phyloP scores from a whole-genome alignment of 2,797 vertebrate species.

The Chelonia mydas region DNA sequence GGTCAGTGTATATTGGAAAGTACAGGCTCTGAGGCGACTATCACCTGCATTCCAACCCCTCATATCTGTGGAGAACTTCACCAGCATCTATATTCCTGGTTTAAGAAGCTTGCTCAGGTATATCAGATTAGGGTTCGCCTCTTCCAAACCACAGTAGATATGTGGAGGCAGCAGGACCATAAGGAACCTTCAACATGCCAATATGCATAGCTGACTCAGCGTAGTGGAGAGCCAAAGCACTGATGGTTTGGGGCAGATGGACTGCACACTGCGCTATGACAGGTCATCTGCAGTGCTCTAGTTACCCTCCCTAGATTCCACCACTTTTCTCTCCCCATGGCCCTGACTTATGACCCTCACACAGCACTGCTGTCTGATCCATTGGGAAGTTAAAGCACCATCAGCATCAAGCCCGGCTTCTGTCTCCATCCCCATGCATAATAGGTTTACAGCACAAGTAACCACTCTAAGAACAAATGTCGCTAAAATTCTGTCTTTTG shows the following conservation, averaged over 20 bases:
- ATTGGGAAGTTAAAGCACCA: not conserved
- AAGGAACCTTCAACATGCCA: not conserved
- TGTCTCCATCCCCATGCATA: not conserved
- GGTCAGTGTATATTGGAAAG: not conserved
- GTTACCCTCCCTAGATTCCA: not conserved
- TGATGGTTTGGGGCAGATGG: not conserved
- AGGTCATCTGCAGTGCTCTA: not conserved
- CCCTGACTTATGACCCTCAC: not conserved
- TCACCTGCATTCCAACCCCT: not conserved
- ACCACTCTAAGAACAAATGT: not conserved
- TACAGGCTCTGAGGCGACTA: not conserved
- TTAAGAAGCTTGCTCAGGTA: not conserved
- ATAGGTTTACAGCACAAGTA: fast-evolving
- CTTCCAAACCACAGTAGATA: not conserved
- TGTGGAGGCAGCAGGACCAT: not conserved
- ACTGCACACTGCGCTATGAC: not conserved
- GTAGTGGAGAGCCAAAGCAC: not conserved
- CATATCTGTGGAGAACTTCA: too few species aligned
- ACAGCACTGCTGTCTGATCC: not conserved
- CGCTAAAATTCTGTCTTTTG: not conserved
- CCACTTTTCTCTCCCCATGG: not conserved
- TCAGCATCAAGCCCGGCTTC: not conserved
- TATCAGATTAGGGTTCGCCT: not conserved
- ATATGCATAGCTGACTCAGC: not conserved
- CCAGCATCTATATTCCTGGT: not conserved